Conservation (phyloP, 23 tunicate genomes). For the Trididemnum nubilum region DNA sequence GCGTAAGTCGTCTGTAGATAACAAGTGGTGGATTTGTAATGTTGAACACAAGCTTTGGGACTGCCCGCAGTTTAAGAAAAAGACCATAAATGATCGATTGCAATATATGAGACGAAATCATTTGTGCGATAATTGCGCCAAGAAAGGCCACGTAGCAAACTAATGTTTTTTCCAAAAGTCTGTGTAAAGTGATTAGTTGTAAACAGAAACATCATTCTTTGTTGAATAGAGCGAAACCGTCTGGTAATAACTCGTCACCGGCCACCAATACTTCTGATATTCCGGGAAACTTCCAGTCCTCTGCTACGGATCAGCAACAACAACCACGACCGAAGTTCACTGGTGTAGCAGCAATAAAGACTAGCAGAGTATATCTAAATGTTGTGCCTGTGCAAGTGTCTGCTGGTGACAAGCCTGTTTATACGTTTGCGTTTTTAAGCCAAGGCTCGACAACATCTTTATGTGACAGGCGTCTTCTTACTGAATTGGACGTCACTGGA, state of each 20-base stretch:
- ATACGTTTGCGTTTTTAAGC: constrained; percentile 33
- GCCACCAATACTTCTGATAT: too few relatives aligned
- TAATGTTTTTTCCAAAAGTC: not conserved
- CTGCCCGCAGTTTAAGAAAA: not conserved
- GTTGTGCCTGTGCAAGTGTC: constrained; percentile 28
- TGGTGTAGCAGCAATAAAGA: not conserved
- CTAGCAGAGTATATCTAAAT: constrained; percentile 18
- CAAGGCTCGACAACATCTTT: constrained; percentile 34
- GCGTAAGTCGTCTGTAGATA: too few relatives aligned
- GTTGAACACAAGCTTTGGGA: not conserved
- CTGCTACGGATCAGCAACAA: too few relatives aligned
- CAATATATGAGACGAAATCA: not conserved
- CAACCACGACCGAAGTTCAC: too few relatives aligned
- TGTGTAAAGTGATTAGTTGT: not conserved
- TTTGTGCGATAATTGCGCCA: constrained; percentile 7
- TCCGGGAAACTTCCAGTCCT: too few relatives aligned
- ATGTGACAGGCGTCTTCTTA: constrained; percentile 6
- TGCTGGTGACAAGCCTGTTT: not conserved
- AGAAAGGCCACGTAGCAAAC: not conserved
- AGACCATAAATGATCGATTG: not conserved
- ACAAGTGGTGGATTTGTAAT: too few relatives aligned
- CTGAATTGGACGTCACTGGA: not conserved
- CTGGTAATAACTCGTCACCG: not conserved
- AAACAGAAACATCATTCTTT: not conserved
- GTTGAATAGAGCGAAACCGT: not conserved